Conservation (phyloP, 1,140 invertebrate genomes). For the Danaus plexippus region DNA sequence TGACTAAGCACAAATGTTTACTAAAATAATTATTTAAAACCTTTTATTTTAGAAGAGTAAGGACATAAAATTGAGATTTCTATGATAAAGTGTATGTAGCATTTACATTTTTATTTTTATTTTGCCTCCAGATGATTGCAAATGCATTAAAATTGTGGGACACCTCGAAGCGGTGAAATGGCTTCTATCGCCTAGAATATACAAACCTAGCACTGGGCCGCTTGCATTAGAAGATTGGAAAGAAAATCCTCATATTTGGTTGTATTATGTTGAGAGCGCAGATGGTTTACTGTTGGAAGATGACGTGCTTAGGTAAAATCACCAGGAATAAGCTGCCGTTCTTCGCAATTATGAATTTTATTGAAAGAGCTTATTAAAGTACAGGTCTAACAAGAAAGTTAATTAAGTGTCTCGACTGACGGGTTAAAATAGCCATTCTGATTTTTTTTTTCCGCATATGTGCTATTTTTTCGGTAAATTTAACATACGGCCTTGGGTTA, state of each 20-base stretch:
- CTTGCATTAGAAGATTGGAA: constrained; percentile 43
- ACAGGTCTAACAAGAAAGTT: too few species aligned
- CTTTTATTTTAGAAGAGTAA: too few species aligned
- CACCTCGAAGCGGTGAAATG: constrained; percentile 44
- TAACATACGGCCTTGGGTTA: too few species aligned
- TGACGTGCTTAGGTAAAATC: constrained; percentile 40
- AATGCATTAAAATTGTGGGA: constrained; percentile 30
- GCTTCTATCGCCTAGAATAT: constrained; percentile 22
- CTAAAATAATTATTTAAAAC: too few species aligned
- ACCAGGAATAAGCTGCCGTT: background rate
- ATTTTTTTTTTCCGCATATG: too few species aligned
- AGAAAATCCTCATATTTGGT: constrained; percentile 40
- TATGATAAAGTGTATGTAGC: too few species aligned
- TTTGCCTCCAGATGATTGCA: constrained; percentile 15
- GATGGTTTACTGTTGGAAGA: constrained; percentile 41
- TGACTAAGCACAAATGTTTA: too few species aligned
- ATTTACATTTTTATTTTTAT: background rate
- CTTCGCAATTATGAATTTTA: background rate
- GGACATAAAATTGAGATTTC: too few species aligned
- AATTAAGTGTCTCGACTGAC: too few species aligned
- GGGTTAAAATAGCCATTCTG: too few species aligned
- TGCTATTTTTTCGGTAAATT: too few species aligned
- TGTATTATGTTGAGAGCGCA: constrained; percentile 41
- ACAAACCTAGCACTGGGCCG: constrained; percentile 23
- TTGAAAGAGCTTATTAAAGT: too few species aligned